phyloP scores from a whole-genome alignment of 1,140 invertebrate species.

The Polyergus mexicanus region DNA sequence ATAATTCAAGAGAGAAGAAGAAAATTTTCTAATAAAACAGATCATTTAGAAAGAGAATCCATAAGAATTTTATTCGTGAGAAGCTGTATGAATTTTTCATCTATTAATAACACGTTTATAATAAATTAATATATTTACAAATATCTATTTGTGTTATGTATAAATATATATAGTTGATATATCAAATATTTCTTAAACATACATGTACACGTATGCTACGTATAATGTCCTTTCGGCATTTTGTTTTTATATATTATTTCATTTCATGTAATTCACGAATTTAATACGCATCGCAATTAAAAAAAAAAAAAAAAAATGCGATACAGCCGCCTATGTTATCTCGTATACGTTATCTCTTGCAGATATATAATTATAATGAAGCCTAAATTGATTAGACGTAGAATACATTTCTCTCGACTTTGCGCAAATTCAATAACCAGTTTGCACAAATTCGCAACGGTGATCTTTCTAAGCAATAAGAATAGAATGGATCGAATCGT shows the following conservation, averaged over 20 bases:
- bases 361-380: slow-evolving; percentile 25
- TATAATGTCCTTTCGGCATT: slow-evolving; percentile 19
- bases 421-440: slow-evolving; percentile 46
- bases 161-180: neutral
- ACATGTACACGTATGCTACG: neutral
- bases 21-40: neutral
- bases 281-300: neutral
- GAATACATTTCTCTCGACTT: slow-evolving; percentile 32
- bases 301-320: slow-evolving; percentile 6
- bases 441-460: slow-evolving; percentile 30
- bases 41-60: neutral
- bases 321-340: slow-evolving; percentile 29
- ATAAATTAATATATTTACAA: neutral
- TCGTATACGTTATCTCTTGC: neutral
- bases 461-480: neutral
- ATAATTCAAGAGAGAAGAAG: neutral
- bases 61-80: neutral
- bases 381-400: slow-evolving; percentile 11
- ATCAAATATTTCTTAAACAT: slow-evolving; percentile 29
- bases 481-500: neutral
- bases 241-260: neutral
- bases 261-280: neutral
- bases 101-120: neutral
- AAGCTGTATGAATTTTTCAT: neutral
- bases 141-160: neutral